These are phyloP conservation scores for Nibea coibor DNA, from an alignment of 2,113 vertebrate genomes.

Conservation along the genomic window DNA sequence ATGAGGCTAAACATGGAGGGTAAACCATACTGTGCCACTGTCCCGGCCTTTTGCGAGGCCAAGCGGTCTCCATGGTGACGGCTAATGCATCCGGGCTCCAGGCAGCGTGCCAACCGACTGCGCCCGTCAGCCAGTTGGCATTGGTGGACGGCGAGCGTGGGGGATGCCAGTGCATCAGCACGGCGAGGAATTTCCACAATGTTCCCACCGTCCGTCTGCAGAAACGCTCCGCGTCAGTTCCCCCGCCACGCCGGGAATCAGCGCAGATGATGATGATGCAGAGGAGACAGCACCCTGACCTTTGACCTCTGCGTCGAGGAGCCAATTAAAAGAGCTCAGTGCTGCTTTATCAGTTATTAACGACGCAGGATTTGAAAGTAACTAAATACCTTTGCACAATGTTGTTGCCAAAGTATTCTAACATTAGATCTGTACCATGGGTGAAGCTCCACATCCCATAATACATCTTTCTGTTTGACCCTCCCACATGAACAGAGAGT, in stretches of 20 bases:
- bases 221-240: slow-evolving; percentile 24
- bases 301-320: slow-evolving; percentile 28
- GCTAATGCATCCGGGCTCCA: slow-evolving; percentile 47
- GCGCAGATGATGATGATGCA: background rate
- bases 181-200: slow-evolving; percentile 61
- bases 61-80: slow-evolving; percentile 66
- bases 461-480: too few species aligned
- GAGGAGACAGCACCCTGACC: background rate
- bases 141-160: background rate
- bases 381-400: too few species aligned
- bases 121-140: slow-evolving; percentile 53
- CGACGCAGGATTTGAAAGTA: background rate
- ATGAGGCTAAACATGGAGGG: slow-evolving; percentile 54
- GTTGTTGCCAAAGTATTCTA: too few species aligned
- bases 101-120: slow-evolving; percentile 69
- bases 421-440: too few species aligned
- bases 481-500: too few species aligned
- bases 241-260: background rate
- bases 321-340: background rate
- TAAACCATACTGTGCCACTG: slow-evolving; percentile 48
- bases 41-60: slow-evolving; percentile 35
- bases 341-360: background rate
- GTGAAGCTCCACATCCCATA: too few species aligned
- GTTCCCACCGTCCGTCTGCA: slow-evolving; percentile 54
- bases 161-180: slow-evolving; percentile 49